Evolutionary conservation across 1,140 invertebrate species (phyloP).

Genomic region (Neelides sp.): DNA sequence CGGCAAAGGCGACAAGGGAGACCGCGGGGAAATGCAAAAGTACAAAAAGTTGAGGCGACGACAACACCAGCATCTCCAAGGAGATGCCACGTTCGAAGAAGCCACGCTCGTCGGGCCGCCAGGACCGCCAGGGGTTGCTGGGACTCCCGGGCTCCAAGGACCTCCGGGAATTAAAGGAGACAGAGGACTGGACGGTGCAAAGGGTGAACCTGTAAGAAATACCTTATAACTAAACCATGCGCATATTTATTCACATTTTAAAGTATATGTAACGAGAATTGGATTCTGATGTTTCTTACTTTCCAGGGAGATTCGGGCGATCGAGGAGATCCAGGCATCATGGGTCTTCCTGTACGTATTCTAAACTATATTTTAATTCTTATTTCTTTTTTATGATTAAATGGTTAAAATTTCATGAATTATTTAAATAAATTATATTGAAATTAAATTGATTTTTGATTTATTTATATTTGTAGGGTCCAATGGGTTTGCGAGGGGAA

Average conservation of each 20-base stretch:
- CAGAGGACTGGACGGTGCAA: constrained; percentile 66
- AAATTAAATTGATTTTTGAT: constrained; percentile 21
- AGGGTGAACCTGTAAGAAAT: constrained; percentile 52
- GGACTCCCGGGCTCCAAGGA: constrained; percentile 57
- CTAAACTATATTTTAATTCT: not conserved
- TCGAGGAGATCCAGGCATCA: constrained; percentile 81
- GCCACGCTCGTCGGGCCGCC: constrained; percentile 48
- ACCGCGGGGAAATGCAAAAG: constrained; percentile 84
- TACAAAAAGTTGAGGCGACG: constrained; percentile 78
- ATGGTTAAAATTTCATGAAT: not conserved
- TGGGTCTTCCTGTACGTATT: constrained; percentile 81
- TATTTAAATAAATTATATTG: not conserved
- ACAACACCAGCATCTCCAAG: constrained; percentile 42
- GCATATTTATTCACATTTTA: not conserved
- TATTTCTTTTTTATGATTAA: not conserved
- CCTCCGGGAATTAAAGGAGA: constrained; percentile 81
- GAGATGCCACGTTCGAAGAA: constrained; percentile 17
- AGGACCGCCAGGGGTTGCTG: constrained; percentile 58
- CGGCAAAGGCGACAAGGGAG: constrained; percentile 74
- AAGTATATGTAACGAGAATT: not conserved
- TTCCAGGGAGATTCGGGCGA: constrained; percentile 72
- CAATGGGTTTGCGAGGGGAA: constrained; percentile 75
- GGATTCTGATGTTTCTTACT: not conserved
- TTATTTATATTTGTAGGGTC: constrained; percentile 49
- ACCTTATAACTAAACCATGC: not conserved